Evolutionary conservation across 2,888 invertebrate genomes (phyloP), one percentile per base, ranked within the genome.

Genomic region (Yponomeuta sedellus): DNA sequence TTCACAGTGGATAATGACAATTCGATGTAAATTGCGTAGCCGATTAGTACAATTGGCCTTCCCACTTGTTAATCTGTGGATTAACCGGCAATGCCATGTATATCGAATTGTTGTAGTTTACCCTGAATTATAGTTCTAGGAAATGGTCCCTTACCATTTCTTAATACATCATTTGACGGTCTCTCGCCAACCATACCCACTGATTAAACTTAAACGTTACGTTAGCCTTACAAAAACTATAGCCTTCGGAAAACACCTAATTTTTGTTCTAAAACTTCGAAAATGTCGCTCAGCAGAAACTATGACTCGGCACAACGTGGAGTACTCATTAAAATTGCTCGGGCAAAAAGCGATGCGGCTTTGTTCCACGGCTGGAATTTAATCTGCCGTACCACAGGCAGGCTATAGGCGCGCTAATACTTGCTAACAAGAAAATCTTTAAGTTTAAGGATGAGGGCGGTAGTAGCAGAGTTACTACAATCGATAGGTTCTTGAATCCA

Each of bases 301-400:
- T 52, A 52, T 52, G 44, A 52, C 44, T 16, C 16, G 44, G 34
- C 34, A 34, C 34, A 34, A 5, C 44, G 28, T 64, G 25, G 28
- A 62, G 34, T 12, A n/a, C 19, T 62, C 22, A 62, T 62, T 62
- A 62, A 39, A 39, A 62, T 62, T 39, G 34, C 34, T 62, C 10
- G 62, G 16, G 16, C 8, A 62, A 62, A 39, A 39, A 62, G 28
- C 28, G 25, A 12, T 10, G 34, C 34, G 12, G n/a, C 52, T 64
- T 68, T 66, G 69, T 66, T 66, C 69, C 69, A 71, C 69, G 66
- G 64, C 66, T 59, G 70, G 71, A 76, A 76, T 76, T 75, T 76
- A 76, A 77, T 77, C 76, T 72, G 70, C 71, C 68, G 69, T 20
- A 10, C 59, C 59, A 22, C 59, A 59, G 12, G 19, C 11, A 6